Evolutionary conservation across 1,140 invertebrate genomes (phyloP), one percentile per base, ranked within the genome.

Genomic region (Acromyrmex charruanus): DNA sequence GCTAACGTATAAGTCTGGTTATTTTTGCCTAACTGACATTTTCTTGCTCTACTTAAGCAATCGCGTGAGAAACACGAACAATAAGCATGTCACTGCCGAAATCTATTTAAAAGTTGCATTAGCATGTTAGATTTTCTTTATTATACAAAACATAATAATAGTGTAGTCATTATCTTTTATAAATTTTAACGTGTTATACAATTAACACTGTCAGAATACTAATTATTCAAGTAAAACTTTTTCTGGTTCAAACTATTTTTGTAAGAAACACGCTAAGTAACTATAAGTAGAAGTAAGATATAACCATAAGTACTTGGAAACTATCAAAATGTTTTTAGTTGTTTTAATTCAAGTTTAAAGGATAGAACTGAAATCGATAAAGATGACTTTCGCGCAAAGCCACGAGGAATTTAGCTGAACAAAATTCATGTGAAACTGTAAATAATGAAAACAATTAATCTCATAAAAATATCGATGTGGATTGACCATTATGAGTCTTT

Each of bases 1-100:
- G 14, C 16, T 53, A 2, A 14, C 31, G 14, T n/a, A 55, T n/a
- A 81, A 18, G n/a, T 58, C n/a, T 18, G 9, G 10, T 31, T 81
- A 81, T 81, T 82, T 82, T 74, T 10, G 55, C 71, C 68, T 21
- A 63, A 79, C 59, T 65, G 66, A 82, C 68, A 82, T 74, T 74
- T 72, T 82, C 68, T 61, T 74, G 68, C 55, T 82, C 80, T 74
- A 82, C 53, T 74, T 82, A 59, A 82, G 25, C 53, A 28, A 59
- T 59, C 53, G 68, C 80, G 68, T 59, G 72, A 61, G 81, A 68
- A 77, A 77, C 55, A 35, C 14, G 21, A 12, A 69, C 65, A 55
- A 69, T 9, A 44, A 6, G 21, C 53, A 68, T 71, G 65, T 44
- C 65, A 71, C n/a, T 55, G n/a, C 28, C 49, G 49, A 81, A 71